A percentile compares a stretch with the other conserved stretches of the same genome.
Conservation (phyloP, 2,888 invertebrate species). For the Arrhopalites spinosus region DNA sequence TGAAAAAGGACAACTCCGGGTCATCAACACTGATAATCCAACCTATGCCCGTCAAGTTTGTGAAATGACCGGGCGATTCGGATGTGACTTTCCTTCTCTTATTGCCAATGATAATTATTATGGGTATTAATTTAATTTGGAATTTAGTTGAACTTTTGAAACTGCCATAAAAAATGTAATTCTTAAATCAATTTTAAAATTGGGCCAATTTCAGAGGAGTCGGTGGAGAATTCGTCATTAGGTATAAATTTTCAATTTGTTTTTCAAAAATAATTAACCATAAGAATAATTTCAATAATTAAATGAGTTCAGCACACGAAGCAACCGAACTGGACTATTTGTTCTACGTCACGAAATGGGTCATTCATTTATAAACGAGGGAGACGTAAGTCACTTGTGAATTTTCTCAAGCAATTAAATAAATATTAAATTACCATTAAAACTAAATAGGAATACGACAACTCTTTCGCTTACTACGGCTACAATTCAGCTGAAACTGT, state of each 20-base stretch:
- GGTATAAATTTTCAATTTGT: neutral
- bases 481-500: constrained; percentile 43
- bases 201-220: no score
- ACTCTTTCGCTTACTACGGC: constrained; percentile 43
- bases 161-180: no score
- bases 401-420: constrained; percentile 3
- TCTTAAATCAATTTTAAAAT: no score
- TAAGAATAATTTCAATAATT: no score
- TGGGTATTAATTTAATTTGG: neutral
- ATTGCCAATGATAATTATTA: constrained; percentile 55
- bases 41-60: constrained; percentile 42
- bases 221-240: constrained; percentile 37
- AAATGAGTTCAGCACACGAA: constrained; percentile 21
- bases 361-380: constrained; percentile 43
- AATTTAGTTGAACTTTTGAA: no score
- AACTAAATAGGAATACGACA: constrained; percentile 48
- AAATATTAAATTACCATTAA: neutral
- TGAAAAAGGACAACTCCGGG: constrained; percentile 47
- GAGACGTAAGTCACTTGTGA: constrained; percentile 19
- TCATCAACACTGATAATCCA: constrained; percentile 50
- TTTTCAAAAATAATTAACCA: no score
- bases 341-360: constrained; percentile 45
- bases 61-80: constrained; percentile 44
- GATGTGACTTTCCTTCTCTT: constrained; percentile 51
- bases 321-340: constrained; percentile 36